These are phyloP conservation scores for Platyrinchus mystaceus DNA, from an alignment of 2,797 vertebrate species.

Conservation along the genomic window DNA sequence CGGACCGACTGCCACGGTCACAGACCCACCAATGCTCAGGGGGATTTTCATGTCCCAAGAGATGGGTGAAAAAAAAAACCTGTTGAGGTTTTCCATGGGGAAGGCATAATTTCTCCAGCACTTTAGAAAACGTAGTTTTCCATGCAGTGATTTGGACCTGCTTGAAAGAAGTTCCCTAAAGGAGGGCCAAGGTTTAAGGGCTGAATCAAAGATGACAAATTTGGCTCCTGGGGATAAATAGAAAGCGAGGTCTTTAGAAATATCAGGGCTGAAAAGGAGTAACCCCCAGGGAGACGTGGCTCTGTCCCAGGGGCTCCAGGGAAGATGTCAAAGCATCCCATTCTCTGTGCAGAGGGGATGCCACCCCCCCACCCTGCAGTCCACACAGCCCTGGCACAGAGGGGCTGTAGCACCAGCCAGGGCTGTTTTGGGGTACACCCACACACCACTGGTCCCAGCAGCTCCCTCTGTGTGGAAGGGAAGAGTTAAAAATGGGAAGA, in stretches of 20 bases:
- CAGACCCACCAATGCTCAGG: accelerated
- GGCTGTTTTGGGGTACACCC: neutral
- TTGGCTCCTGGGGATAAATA: neutral
- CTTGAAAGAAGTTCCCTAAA: neutral
- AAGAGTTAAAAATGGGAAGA: neutral
- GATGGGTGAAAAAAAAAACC: neutral
- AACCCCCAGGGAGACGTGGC: accelerated
- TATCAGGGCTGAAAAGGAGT: neutral
- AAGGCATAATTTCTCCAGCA: neutral
- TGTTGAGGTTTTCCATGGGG: neutral
- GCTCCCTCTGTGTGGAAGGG: neutral
- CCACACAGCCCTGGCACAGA: neutral
- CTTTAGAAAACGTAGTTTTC: neutral
- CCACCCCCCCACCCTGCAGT: accelerated
- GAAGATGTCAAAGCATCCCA: accelerated
- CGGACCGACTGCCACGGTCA: neutral
- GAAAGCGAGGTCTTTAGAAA: neutral
- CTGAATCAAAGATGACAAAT: neutral
- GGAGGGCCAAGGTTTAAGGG: neutral
- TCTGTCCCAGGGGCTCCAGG: neutral
- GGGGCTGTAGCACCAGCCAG: neutral
- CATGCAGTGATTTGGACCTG: accelerated
- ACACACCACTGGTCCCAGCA: neutral
- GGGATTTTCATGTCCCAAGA: neutral
- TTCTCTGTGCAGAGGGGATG: accelerated